Evolutionary conservation across 92 coral and sea anemone species (phyloP), one percentile per base, ranked within the genome.

Genomic region (Epizoanthus fatuus): DNA sequence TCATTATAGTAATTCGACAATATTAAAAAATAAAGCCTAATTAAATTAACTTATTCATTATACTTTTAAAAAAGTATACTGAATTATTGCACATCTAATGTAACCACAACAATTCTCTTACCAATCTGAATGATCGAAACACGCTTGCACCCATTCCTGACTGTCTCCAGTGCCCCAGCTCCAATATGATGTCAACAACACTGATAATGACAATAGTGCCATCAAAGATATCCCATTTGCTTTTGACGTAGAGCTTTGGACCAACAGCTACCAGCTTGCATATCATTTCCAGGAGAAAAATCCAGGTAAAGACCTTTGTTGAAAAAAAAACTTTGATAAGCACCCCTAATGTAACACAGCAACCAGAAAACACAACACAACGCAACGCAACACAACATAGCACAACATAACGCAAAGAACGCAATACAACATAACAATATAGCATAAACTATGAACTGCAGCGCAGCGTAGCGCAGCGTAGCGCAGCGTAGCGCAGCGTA

Each of bases 261-360:
- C 91, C 91, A 38, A 74, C 69, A 17, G 91, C 91, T 29, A 81
- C 29, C 77, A 87, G 40, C 81, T 87, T 87, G 62, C 71, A 79
- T 3, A 87, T 87, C 91, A 87, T 87, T 67, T 87, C 91, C 52
- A 87, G 49, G n/a, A 87, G 53, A 59, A 87, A 87, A 11, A 87
- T 67, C 14, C 62, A 63, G 20, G 91, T 87, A 25, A 87, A 81
- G 6, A 56, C 66, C 91, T 87, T 38, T 37, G 37, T 38, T 19
- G 39, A 20, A 19, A 42, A 12, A 52, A 73, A 12, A 37, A 40
- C 22, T 15, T 70, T 12, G 19, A 56, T 20, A 55, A 71, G 54
- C 29, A 75, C 22, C 8, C 58, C 32, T 13, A 38, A 22, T 10
- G 42, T 42, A 25, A 40, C 11, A 72, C 32, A 37, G 1, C 53